Evolutionary conservation across 1,140 invertebrate genomes (phyloP), one percentile per base, ranked within the genome.

Genomic region (Nasonia vitripennis): DNA sequence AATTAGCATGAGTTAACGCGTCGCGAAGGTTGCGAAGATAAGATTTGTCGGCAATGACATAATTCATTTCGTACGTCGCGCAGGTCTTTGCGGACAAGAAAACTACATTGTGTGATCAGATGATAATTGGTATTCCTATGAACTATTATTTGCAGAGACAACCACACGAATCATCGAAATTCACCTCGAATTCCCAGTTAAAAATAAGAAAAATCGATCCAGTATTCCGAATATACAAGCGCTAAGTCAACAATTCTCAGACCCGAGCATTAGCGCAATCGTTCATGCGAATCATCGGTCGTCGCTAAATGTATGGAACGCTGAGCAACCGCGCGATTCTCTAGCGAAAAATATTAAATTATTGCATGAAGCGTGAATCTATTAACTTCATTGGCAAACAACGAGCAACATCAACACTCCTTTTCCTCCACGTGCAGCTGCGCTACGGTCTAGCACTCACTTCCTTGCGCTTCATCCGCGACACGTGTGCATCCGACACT

Each of bases 401-500:
- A n/a, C 55, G 55, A n/a, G 7, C 17, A n/a, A 62, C 55, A 62
- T 62, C 20, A 2, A n/a, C 17, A 0, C 6, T 62, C 17, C n/a
- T 20, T 62, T 62, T 62, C 14, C 17, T 20, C 17, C n/a, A n/a
- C 2, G 2, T 4, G 6, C 55, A 62, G 17, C 17, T 62, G 14
- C 20, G 17, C 4, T n/a, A 37, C 27, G 34, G 34, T 1, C 78
- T 3, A 23, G 31, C 17, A 41, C 45, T 17, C n/a, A 27, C 12
- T 78, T 78, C 17, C 51, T 79, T 79, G n/a, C 34, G 12, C 48
- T 62, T 62, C 12, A 17, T 23, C 27, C 12, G 14, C 7, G 27
- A 82, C 45, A 62, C 55, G 31, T 41, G 37, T 20, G n/a, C 75
- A 71, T 70, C 27, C 55, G 73, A 51, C 75, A 78, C 41, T 78